Evolutionary conservation across 2,888 invertebrate species (phyloP).

Genomic region (Charanyca ferruginea): DNA sequence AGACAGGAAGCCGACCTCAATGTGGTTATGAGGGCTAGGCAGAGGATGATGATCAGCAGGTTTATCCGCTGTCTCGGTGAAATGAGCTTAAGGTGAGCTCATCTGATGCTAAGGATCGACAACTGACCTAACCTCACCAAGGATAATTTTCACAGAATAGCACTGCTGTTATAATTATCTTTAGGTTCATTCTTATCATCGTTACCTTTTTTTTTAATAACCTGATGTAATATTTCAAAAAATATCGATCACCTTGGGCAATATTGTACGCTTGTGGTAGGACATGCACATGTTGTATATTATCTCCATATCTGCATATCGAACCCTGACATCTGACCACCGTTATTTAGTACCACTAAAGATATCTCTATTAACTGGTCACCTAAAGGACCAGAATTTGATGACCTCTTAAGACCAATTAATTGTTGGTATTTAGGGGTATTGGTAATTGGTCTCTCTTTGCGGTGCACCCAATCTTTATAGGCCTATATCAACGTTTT

Average conservation of each 20-base stretch:
- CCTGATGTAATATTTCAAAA: constrained; percentile 39
- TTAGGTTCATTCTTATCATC: neutral
- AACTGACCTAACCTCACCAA: too few relatives aligned
- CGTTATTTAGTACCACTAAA: constrained; percentile 26
- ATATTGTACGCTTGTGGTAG: constrained; percentile 76
- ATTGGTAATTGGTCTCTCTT: neutral
- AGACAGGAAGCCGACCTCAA: too few relatives aligned
- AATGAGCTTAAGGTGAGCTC: too few relatives aligned
- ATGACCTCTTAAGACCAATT: constrained; percentile 32
- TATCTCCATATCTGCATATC: constrained; percentile 29
- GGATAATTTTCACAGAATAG: too few relatives aligned
- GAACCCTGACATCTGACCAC: constrained; percentile 56
- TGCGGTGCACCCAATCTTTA: constrained; percentile 9
- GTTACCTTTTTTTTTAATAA: constrained; percentile 16
- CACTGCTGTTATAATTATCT: too few relatives aligned
- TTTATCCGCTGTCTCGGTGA: too few relatives aligned
- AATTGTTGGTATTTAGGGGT: neutral
- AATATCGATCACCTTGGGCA: constrained; percentile 50
- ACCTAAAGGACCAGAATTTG: neutral
- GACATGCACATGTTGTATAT: constrained; percentile 59
- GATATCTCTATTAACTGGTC: constrained; percentile 44
- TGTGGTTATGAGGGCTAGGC: too few relatives aligned
- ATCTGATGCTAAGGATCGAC: too few relatives aligned
- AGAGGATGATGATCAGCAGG: too few relatives aligned
- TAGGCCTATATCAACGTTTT: constrained; percentile 28